Evolutionary conservation across 2,888 invertebrate genomes (phyloP), one percentile per base, ranked within the genome.

Genomic region (Cephalotes varians): DNA sequence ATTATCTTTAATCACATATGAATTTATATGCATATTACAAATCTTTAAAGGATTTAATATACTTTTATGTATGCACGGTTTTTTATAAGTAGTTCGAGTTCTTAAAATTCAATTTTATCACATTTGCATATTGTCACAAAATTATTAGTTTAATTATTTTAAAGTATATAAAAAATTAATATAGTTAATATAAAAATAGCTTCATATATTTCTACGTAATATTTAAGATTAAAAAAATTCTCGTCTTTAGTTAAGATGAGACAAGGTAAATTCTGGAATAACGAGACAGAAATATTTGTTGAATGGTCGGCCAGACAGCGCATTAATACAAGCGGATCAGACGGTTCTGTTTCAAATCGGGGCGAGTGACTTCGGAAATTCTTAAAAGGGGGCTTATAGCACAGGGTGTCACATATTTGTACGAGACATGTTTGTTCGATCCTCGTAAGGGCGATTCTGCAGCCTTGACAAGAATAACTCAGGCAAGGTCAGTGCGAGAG

Each of bases 381-480:
- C 79, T 69, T 56, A 51, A 60, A 49, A 28, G 40, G 31, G n/a
- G 25, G 28, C 65, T 65, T 51, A 47, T 40, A 60, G 25, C 25
- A 25, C 28, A 54, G 74, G 58, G 74, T 44, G 73, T 31, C 34
- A 21, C 64, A 54, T 49, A 54, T 74, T 64, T 44, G 54, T 81
- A 54, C 34, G 71, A 64, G 44, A 65, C 62, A 51, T 44, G 67
- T 47, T 44, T 71, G 79, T 71, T 44, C 40, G 54, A 49, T 51
- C 1, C 49, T 67, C 77, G 80, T 28, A 54, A 82, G 85, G 83
- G 62, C 83, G 72, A 79, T 81, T 74, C 81, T 76, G 76, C 73
- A 83, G 85, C 89, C 88, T 88, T 88, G 88, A 86, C 88, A 79
- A 84, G 85, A 90, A 87, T 89, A 88, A 85, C 84, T 79, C 65